A percentile compares a stretch with the other conserved stretches of the same genome.
These are phyloP conservation scores for Formicarius rufipectus DNA, from an alignment of 2,113 vertebrate species.

Conservation along the genomic window DNA sequence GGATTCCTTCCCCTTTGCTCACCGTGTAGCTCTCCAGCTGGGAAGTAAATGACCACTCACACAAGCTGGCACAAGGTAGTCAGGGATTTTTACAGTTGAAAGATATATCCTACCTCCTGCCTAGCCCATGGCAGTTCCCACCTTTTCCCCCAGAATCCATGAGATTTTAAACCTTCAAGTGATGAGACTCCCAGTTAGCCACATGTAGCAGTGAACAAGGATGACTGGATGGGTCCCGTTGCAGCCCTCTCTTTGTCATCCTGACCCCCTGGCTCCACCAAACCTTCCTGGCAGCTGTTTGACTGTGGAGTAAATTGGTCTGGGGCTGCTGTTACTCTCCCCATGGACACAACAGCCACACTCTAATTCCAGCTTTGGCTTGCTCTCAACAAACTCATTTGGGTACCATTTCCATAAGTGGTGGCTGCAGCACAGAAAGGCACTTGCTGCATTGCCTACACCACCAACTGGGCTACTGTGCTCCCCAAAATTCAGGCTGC, in stretches of 20 bases:
- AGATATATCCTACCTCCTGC: neutral
- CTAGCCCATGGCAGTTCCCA: neutral
- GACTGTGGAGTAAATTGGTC: neutral
- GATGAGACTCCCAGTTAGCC: neutral
- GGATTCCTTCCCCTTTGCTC: neutral
- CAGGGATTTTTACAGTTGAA: neutral
- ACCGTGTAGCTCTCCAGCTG: neutral
- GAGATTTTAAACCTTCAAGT: neutral
- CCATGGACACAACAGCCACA: neutral
- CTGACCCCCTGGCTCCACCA: neutral
- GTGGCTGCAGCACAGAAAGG: neutral
- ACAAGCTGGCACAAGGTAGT: neutral
- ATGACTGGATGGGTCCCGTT: neutral
- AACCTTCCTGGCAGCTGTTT: neutral
- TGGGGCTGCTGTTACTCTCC: fast-evolving
- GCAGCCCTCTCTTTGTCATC: neutral
- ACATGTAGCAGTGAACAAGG: fast-evolving
- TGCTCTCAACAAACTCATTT: neutral
- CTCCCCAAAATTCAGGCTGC: neutral
- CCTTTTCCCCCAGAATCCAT: neutral
- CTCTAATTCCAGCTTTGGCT: neutral
- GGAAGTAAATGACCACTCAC: neutral
- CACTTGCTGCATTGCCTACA: fast-evolving
- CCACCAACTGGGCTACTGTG: fast-evolving
- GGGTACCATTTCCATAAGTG: neutral